Base-by-base conservation (phyloP, 2,113 vertebrate species). In the Pan paniscus region DNA sequence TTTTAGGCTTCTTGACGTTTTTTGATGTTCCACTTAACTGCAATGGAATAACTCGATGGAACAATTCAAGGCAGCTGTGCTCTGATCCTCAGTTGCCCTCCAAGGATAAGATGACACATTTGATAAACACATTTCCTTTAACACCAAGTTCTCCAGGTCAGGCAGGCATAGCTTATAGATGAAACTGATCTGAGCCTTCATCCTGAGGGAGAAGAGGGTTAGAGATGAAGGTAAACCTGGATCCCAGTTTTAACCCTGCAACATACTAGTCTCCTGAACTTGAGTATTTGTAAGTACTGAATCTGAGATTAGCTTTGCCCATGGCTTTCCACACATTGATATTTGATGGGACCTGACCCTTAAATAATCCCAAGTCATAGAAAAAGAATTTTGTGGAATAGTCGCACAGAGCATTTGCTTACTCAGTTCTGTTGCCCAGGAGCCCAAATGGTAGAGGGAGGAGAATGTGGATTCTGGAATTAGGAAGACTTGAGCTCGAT, bases 21-120 rank as follows among this genome's bases (percentile, higher is more conserved):
- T 93, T 96, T 81, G 95, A 85, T 70, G 40, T 52, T 81, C 40
- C 67, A n/a, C 48, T 27, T 92, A 88, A 79, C 18, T 50, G 20
- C n/a, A 79, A 20, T 1, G 14, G 57, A 94, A 81, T 70, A 73
- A 38, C 14, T 25, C 38, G 25, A 84, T 20, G 52, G 76, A 87
- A 95, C 38, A 78, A 32, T 75, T 14, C 1, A 3, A 43, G 7
- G 25, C 12, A 30, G 18, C 30, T 4, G 43, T 59, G 48, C n/a
- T 78, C 48, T 93, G 93, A 27, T n/a, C n/a, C 10, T 67, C 35
- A 18, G 40, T 92, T 81, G 68, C 5, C 46, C 48, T 80, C 80
- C 22, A 64, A 96, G 48, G 55, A 50, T 22, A 61, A 72, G 40
- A 48, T 18, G 18, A 81, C 40, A 61, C 40, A 70, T 61, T 67